These are phyloP conservation scores for Cuculus canorus DNA, from an alignment of 2,797 vertebrate species.

Conservation along the genomic window DNA sequence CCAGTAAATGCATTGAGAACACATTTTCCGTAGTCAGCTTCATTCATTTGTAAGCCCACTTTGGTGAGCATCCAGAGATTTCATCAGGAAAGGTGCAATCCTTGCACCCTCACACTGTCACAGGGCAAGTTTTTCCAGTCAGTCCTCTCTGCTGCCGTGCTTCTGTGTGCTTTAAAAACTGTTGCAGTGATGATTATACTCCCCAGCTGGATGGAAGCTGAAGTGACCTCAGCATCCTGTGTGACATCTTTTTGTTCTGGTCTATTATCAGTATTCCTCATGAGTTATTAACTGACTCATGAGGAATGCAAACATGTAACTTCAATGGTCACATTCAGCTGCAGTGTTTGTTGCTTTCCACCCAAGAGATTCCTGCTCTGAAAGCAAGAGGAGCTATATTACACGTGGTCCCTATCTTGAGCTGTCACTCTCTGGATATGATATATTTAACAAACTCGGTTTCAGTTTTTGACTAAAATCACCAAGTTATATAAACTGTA, in stretches of 20 bases:
- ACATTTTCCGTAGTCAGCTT: background rate
- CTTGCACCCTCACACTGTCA: background rate
- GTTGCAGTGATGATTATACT: background rate
- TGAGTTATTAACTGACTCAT: background rate
- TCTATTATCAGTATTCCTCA: background rate
- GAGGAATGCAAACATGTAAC: background rate
- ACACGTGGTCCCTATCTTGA: background rate
- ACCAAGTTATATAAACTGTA: background rate
- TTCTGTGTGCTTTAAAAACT: background rate
- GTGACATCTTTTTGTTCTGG: background rate
- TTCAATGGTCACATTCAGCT: background rate
- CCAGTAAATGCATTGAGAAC: background rate
- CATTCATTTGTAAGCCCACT: background rate
- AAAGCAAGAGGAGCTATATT: background rate
- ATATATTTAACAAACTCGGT: background rate
- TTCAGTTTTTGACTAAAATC: background rate
- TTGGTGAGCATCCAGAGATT: background rate
- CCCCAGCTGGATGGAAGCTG: background rate
- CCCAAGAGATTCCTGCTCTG: background rate
- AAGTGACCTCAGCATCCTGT: background rate
- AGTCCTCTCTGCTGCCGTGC: background rate
- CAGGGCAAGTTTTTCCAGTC: background rate
- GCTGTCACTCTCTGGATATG: background rate
- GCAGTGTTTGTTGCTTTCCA: background rate
- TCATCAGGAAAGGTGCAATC: accelerated